Percentiles rank a stretch among this genome's conserved stretches.
These are phyloP conservation scores for Chascanopsetta lugubris DNA, from an alignment of 2,113 vertebrate species.

Conservation along the genomic window DNA sequence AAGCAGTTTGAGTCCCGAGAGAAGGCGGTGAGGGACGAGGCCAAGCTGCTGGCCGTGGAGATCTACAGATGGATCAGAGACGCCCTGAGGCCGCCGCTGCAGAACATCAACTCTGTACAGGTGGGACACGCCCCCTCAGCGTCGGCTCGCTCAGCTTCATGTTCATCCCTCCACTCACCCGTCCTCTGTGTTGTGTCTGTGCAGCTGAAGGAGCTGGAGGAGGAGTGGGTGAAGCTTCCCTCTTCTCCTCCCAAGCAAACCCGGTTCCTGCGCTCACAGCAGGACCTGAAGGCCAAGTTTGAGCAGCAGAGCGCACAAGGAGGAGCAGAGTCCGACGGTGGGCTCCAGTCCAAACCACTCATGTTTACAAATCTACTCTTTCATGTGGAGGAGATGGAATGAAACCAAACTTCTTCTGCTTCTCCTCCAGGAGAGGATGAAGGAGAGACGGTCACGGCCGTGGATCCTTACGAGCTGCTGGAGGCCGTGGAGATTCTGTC, in stretches of 20 bases:
- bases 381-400: no score
- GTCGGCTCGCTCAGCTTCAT: no score
- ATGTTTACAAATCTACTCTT: no score
- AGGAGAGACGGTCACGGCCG: constrained; percentile 80
- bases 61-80: constrained; percentile 97
- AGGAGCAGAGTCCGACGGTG: constrained; percentile 89
- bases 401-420: no score
- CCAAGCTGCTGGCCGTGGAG: constrained; percentile 93
- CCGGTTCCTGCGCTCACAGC: constrained; percentile 95
- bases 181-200: background rate
- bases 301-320: constrained; percentile 91
- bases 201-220: constrained; percentile 97
- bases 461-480: constrained; percentile 95
- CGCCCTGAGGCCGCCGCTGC: constrained; percentile 90
- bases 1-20: constrained; percentile 99
- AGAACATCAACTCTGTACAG: constrained; percentile 96
- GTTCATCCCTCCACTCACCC: background rate
- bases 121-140: constrained; percentile 70
- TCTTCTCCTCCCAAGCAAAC: constrained; percentile 87
- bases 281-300: constrained; percentile 95
- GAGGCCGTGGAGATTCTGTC: constrained; percentile 96
- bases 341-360: background rate
- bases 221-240: constrained; percentile 96
- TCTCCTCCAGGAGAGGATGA: constrained; percentile 84
- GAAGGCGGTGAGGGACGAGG: constrained; percentile 96